Percentiles rank a stretch among this genome's conserved stretches.
These are phyloP conservation scores for Boloria selene DNA, from an alignment of 2,888 invertebrate genomes.

Conservation along the genomic window DNA sequence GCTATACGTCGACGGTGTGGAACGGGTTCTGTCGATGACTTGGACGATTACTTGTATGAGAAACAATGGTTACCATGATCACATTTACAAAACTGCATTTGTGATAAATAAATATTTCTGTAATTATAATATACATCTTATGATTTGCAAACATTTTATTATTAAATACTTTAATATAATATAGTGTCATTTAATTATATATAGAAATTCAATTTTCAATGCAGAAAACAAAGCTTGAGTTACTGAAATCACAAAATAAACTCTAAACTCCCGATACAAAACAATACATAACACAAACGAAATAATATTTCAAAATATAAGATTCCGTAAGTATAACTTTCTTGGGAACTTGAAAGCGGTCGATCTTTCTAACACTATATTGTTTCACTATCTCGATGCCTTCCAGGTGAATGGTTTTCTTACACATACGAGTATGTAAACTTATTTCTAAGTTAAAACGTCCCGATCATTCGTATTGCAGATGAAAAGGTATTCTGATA, in stretches of 20 bases:
- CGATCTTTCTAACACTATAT: constrained; percentile 62
- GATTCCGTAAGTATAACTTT: constrained; percentile 59
- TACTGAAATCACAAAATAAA: constrained; percentile 47
- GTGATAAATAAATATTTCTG: constrained; percentile 33
- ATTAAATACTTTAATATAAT: not conserved
- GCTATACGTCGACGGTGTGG: constrained; percentile 77
- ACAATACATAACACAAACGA: constrained; percentile 47
- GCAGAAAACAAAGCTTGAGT: constrained; percentile 43
- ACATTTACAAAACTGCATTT: constrained; percentile 55
- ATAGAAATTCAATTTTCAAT: not conserved
- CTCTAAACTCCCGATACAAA: constrained; percentile 35
- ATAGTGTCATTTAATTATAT: not conserved
- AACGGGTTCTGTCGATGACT: constrained; percentile 81
- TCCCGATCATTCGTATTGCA: constrained; percentile 33
- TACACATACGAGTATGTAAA: constrained; percentile 32
- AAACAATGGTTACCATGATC: constrained; percentile 70
- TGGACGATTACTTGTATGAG: constrained; percentile 74
- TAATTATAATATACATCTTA: not conserved
- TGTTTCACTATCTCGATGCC: constrained; percentile 64
- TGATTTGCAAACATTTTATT: no score
- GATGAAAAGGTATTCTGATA: constrained; percentile 34
- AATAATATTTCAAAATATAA: constrained; percentile 43
- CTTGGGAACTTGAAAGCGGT: constrained; percentile 60
- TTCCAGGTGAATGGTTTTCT: constrained; percentile 62
- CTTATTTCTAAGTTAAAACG: constrained; percentile 38